phyloP scores from a whole-genome alignment of 2,797 vertebrate genomes.

The Chelidonichthys spinosus region DNA sequence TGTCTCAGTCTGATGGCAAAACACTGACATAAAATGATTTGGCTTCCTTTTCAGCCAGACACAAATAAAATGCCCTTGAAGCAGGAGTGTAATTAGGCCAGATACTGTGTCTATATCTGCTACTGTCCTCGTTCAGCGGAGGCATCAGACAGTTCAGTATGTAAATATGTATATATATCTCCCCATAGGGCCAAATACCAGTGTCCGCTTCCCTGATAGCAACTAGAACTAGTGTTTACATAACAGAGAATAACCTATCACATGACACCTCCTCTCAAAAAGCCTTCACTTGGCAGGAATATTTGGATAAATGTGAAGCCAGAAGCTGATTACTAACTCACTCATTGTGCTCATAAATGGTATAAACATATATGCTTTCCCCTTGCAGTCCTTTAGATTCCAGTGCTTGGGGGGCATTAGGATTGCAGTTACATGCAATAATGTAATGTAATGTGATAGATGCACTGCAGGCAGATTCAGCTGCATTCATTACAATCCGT shows the following conservation, averaged over 20 bases:
- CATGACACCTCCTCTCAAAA: slow-evolving; percentile 3
- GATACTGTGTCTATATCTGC: slow-evolving; percentile 16
- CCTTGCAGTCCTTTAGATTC: not conserved
- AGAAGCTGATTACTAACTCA: not conserved
- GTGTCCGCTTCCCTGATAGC: not conserved
- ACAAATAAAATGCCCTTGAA: slow-evolving; percentile 55
- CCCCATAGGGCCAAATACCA: not conserved
- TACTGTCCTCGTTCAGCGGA: slow-evolving; percentile 24
- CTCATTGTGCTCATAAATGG: not conserved
- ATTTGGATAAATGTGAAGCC: slow-evolving; percentile 22
- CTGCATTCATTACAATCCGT: not conserved
- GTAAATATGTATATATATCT: not conserved
- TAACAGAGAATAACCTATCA: slow-evolving; percentile 10
- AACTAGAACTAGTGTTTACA: slow-evolving; percentile 22
- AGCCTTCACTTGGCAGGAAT: not conserved
- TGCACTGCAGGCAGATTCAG: not conserved
- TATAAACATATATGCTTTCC: not conserved
- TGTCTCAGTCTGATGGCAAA: slow-evolving; percentile 52
- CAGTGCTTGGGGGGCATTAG: not conserved
- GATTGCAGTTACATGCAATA: not conserved
- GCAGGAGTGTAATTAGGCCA: slow-evolving; percentile 58
- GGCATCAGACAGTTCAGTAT: slow-evolving; percentile 23
- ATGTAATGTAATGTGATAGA: not conserved
- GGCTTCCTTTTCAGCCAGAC: slow-evolving; percentile 30
- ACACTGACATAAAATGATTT: slow-evolving; percentile 60